Base-by-base conservation (phyloP, 1,140 invertebrate species). In the Lethocerus indicus region DNA sequence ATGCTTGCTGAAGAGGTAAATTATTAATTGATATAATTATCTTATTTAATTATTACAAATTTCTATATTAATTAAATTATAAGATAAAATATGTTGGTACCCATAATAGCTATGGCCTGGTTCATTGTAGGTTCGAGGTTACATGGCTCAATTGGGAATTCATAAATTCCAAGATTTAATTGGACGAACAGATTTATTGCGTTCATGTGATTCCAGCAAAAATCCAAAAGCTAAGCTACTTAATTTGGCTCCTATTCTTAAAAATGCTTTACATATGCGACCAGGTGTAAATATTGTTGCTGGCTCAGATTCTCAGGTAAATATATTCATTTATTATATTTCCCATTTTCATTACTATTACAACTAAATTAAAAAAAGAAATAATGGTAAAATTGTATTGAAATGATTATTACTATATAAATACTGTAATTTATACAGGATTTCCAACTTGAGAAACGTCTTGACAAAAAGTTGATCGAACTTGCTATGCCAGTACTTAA, bases 1-100 rank as follows among this genome's bases (percentile, higher is more conserved):
- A 83, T 97, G 75, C 64, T 99, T 35, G 94, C 94, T 36, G 94
- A 98, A 71, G 94, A 98, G 73, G 88, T 89, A 63, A 49, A 45
- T 40, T 21, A 37, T 39, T 39, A 39, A 1, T 39, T 32, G 29
- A n/a, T 32, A 32, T 7, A 36, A 2, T 36, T 36, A 7, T 16
- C n/a, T 36, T 36, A 36, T 36, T 36, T 9, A 9, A 32, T 32
- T 9, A 32, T 9, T 9, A 9, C n/a, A 32, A 32, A 32, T 32
- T 9, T 32, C 9, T 32, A n/a, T 32, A 32, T 32, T 32, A 9
- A 32, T 32, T 28, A 29, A 14, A 46, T 25, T 20, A 9, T n/a
- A 27, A 16, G 20, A 9, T 46, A n/a, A n/a, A 46, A 28, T 46
- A 5, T 28, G 9, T 29, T 28, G 3, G 9, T 32, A 9, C 29